phyloP scores from a whole-genome alignment of 2,888 invertebrate genomes.

The Selenia dentaria region DNA sequence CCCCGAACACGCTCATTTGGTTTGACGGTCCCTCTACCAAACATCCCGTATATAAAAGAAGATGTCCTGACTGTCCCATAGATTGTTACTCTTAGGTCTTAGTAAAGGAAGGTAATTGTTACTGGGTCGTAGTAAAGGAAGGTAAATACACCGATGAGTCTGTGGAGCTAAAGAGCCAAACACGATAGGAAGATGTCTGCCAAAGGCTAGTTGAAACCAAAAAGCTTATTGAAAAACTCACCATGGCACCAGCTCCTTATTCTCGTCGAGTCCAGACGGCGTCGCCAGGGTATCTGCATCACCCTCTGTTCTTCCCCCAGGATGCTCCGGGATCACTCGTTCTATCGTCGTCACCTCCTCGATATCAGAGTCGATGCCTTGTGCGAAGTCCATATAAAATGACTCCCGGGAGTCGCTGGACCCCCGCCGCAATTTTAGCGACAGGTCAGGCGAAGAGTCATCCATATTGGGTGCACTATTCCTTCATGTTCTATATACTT shows the following conservation, averaged over 20 bases:
- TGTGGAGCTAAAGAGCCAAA: too few species aligned
- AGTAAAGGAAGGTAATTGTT: too few species aligned
- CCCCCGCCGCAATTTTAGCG: conserved; percentile 92
- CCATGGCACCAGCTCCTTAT: conserved; percentile 75
- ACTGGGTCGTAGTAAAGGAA: too few species aligned
- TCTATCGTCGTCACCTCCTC: conserved; percentile 92
- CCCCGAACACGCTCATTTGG: too few species aligned
- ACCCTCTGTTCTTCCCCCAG: conserved; percentile 71
- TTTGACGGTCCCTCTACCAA: too few species aligned
- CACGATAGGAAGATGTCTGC: too few species aligned
- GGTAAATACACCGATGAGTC: too few species aligned
- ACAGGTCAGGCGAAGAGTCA: conserved; percentile 94
- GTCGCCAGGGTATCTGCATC: conserved; percentile 79
- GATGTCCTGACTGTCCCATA: too few species aligned
- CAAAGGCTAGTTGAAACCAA: too few species aligned
- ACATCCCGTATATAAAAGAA: too few species aligned
- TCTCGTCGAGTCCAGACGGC: conserved; percentile 78
- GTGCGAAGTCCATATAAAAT: conserved; percentile 96
- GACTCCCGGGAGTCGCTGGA: conserved; percentile 95
- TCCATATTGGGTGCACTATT: conserved; percentile 66
- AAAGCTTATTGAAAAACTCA: too few species aligned
- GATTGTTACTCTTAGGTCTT: too few species aligned
- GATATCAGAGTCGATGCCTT: conserved; percentile 95
- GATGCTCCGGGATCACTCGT: conserved; percentile 81
- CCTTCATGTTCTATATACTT: conserved; percentile 36